Conservation (phyloP, 2,113 vertebrate species). For the Cynocephalus volans region DNA sequence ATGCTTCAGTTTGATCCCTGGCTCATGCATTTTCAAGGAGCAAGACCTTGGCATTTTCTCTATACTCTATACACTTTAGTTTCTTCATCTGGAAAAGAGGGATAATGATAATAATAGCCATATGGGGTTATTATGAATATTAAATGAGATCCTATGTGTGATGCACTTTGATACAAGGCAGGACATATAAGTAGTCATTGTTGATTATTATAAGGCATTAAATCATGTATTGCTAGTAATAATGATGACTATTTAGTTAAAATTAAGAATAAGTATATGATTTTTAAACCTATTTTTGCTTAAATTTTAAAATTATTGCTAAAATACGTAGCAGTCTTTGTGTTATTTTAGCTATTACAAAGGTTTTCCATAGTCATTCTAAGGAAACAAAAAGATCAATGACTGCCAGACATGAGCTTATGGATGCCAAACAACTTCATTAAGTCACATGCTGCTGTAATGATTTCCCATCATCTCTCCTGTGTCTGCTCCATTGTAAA, state of each 20-base stretch:
- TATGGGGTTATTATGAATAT: neutral
- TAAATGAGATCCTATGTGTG: neutral
- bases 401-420: neutral
- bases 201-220: slow-evolving; percentile 1
- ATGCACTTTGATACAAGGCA: neutral
- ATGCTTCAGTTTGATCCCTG: neutral
- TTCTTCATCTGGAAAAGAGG: slow-evolving; percentile 32
- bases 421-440: neutral
- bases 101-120: neutral
- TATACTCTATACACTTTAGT: neutral
- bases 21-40: neutral
- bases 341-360: neutral
- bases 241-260: neutral
- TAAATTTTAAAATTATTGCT: neutral
- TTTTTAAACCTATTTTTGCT: neutral
- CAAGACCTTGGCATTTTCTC: neutral
- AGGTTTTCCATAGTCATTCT: neutral
- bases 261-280: neutral
- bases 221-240: neutral
- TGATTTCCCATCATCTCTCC: neutral
- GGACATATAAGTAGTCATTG: neutral
- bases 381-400: slow-evolving; percentile 15
- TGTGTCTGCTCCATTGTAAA: neutral
- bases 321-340: slow-evolving; percentile 27
- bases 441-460: neutral